Base-by-base conservation (phyloP, 2,797 vertebrate genomes). In the Hydrolagus colliei region DNA sequence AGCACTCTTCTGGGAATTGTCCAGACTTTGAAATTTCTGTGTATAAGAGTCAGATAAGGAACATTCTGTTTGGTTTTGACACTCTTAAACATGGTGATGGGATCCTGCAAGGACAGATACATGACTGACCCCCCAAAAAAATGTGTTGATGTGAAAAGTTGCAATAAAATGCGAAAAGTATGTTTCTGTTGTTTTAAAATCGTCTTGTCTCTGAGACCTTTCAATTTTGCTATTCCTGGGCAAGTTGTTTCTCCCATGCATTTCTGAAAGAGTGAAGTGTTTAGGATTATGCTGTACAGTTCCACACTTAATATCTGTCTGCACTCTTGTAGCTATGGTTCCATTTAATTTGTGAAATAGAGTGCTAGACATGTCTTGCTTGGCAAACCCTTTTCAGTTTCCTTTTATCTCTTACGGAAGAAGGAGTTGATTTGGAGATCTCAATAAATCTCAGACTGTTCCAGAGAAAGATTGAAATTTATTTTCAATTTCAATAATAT, bases 401-500 rank as follows among this genome's bases (percentile, higher is more conserved):
- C 65, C 4, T 67, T 41, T 9, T 41, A 14, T 68, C 41, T 67
- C 71, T 84, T 27, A 84, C 22, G 65, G 41, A 84, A 84, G 41
- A 77, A 77, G 61, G n/a, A 77, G 52, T 77, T 77, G 18, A 61
- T 10, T 20, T 59, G 75, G 61, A 61, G 65, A 71, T 35, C 65
- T 68, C 79, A 68, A 6, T 10, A 7, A 41, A 84, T 84, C 27
- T 68, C 14, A 84, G 79, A 67, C 16, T 35, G 32, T 68, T 84
- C 79, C 65, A 84, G 62, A 71, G 32, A 71, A 84, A 71, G 32
- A 68, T 68, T 68, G 79, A 41, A 71, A 63, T 84, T 84, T 20
- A 41, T 71, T 18, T 4, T 84, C 14, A 80, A 18, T 32, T 80
- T 22, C 78, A 80, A 20, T 3, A 67, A 16, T 67, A 12, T 41